phyloP scores from a whole-genome alignment of 2,797 vertebrate genomes.

The Diglossa cyanea region DNA sequence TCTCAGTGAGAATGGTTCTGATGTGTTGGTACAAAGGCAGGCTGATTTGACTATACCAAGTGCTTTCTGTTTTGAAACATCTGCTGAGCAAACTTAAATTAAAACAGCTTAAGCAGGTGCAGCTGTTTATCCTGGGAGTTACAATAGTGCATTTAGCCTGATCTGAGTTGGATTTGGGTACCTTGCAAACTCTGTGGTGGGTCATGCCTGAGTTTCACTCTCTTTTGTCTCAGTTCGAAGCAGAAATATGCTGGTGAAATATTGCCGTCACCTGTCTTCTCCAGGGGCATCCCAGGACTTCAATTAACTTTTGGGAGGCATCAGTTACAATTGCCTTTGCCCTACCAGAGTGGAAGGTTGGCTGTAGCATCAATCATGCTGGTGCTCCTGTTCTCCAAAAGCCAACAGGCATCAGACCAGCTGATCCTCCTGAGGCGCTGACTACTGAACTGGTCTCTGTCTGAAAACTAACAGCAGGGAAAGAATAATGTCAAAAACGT shows the following conservation, averaged over 20 bases:
- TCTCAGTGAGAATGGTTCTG: fast-evolving
- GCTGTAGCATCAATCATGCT: fast-evolving
- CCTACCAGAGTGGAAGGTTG: neutral
- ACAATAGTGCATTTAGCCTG: neutral
- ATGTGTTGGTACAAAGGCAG: neutral
- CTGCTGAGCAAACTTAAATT: neutral
- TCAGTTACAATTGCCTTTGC: neutral
- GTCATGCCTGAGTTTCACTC: neutral
- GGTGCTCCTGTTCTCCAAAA: neutral
- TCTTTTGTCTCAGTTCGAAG: neutral
- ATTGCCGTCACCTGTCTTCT: neutral
- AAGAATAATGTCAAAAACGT: neutral
- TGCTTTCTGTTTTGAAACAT: neutral
- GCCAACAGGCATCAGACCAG: neutral
- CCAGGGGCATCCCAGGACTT: neutral
- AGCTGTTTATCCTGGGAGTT: neutral
- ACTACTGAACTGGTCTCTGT: neutral
- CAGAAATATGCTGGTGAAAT: neutral
- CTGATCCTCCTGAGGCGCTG: neutral
- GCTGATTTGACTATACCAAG: fast-evolving
- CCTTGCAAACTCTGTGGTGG: neutral
- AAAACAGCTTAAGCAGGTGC: neutral
- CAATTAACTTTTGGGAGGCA: neutral
- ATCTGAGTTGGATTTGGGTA: neutral
- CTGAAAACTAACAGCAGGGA: neutral